These are phyloP conservation scores for Coturnix japonica DNA, from an alignment of 2,113 vertebrate species.

Conservation along the genomic window DNA sequence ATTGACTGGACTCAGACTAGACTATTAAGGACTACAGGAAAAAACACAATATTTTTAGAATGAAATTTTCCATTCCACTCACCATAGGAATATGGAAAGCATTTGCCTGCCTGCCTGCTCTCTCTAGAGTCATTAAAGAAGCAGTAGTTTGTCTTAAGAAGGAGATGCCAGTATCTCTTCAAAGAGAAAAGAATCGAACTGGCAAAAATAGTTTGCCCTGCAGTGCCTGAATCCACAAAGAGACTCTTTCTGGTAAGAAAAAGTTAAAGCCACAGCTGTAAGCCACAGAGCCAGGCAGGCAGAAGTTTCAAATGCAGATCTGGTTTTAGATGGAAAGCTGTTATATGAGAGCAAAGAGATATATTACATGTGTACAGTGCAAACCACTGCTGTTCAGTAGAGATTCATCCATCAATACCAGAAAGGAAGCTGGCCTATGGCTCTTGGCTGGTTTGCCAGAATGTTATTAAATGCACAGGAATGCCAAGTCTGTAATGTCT, in stretches of 20 bases:
- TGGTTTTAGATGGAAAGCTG: background rate
- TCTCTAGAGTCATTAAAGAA: background rate
- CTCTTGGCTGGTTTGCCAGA: slow-evolving; percentile 58
- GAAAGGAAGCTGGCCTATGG: slow-evolving; percentile 36
- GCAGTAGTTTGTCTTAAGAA: background rate
- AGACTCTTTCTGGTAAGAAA: background rate
- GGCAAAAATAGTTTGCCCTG: background rate
- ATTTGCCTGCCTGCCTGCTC: background rate
- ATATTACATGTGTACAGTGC: slow-evolving; percentile 14
- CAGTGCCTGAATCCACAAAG: background rate
- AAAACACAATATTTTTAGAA: background rate
- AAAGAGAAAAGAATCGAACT: background rate
- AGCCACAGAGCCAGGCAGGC: background rate
- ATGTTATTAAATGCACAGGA: slow-evolving; percentile 64
- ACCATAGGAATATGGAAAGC: background rate
- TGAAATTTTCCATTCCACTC: background rate
- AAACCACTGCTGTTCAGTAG: slow-evolving; percentile 41
- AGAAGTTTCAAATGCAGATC: slow-evolving; percentile 18
- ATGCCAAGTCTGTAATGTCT: slow-evolving; percentile 60
- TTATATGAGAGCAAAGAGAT: slow-evolving; percentile 9
- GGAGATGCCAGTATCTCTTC: background rate
- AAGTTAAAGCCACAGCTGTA: background rate
- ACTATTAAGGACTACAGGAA: background rate
- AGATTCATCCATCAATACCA: slow-evolving; percentile 58
- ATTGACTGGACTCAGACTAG: background rate